These are phyloP conservation scores for Parauchenoglanis ngamensis DNA, from an alignment of 2,797 vertebrate species.

Conservation along the genomic window DNA sequence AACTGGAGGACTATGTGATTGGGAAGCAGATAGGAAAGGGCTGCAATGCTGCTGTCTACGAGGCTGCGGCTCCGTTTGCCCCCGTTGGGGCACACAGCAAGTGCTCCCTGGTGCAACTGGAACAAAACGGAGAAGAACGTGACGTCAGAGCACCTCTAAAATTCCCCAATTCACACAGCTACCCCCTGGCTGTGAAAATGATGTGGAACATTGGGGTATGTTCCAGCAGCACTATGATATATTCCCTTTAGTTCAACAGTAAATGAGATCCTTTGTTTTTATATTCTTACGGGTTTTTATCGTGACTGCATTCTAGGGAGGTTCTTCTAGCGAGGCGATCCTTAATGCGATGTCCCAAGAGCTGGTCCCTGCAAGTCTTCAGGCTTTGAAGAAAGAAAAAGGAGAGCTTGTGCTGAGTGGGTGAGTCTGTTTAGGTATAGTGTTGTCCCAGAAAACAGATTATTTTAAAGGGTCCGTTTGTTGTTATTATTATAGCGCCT, in stretches of 20 bases:
- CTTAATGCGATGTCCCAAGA: slow-evolving; percentile 85
- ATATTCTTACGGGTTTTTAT: background rate
- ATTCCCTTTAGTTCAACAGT: background rate
- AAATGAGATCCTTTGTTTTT: background rate
- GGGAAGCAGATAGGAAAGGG: slow-evolving; percentile 89
- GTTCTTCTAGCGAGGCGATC: slow-evolving; percentile 88
- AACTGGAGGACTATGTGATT: slow-evolving; percentile 86
- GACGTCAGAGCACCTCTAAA: slow-evolving; percentile 33
- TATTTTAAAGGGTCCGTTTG: background rate
- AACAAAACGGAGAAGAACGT: slow-evolving; percentile 55
- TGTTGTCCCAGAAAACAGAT: background rate
- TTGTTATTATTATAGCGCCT: background rate
- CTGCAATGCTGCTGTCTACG: slow-evolving; percentile 87
- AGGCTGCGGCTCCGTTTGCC: slow-evolving; percentile 75
- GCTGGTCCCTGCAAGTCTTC: slow-evolving; percentile 80
- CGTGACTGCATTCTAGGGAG: slow-evolving; percentile 71
- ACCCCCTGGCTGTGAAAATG: slow-evolving; percentile 92
- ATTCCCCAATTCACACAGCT: slow-evolving; percentile 66
- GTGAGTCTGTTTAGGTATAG: slow-evolving; percentile 61
- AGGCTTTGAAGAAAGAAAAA: slow-evolving; percentile 77
- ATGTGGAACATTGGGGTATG: slow-evolving; percentile 95
- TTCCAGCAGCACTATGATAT: background rate
- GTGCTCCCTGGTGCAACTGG: slow-evolving; percentile 60
- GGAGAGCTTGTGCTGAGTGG: slow-evolving; percentile 70
- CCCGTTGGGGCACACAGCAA: slow-evolving; percentile 35